Percentiles rank a stretch among this genome's conserved stretches.
These are phyloP conservation scores for Propithecus deckenii DNA, from an alignment of 2,797 vertebrate genomes.

Conservation along the genomic window DNA sequence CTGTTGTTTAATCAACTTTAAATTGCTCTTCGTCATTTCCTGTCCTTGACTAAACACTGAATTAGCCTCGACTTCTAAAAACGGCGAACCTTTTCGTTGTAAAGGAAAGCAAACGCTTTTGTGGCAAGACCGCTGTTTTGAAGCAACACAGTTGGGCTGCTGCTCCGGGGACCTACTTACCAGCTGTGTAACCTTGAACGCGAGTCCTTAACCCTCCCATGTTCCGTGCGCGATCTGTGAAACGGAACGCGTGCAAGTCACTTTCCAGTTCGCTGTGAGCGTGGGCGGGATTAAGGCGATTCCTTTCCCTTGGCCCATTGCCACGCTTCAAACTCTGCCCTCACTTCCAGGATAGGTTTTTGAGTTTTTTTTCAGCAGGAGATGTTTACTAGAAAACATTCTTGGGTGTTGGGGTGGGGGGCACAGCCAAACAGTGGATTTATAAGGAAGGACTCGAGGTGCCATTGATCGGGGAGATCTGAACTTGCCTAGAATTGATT, in stretches of 20 bases:
- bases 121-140: neutral
- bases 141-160: neutral
- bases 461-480: rapidly evolving
- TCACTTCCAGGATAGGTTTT: neutral
- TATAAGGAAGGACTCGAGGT: rapidly evolving
- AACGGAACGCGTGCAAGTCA: rapidly evolving
- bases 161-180: neutral
- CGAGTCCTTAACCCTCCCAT: rapidly evolving
- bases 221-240: neutral
- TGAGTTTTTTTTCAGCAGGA: neutral
- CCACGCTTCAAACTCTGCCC: neutral
- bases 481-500: neutral
- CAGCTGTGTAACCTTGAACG: rapidly evolving
- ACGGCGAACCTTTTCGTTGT: neutral
- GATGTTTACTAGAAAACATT: neutral
- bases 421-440: rapidly evolving
- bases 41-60: neutral
- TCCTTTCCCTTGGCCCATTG: too few species aligned
- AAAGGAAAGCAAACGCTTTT: neutral
- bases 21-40: neutral
- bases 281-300: neutral
- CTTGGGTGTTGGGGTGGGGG: too few species aligned
- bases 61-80: neutral
- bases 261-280: neutral
- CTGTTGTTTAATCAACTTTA: neutral